Base-by-base conservation (phyloP, 35 echinoderm and acorn worm species). In the Heliocidaris erythrogramma region DNA sequence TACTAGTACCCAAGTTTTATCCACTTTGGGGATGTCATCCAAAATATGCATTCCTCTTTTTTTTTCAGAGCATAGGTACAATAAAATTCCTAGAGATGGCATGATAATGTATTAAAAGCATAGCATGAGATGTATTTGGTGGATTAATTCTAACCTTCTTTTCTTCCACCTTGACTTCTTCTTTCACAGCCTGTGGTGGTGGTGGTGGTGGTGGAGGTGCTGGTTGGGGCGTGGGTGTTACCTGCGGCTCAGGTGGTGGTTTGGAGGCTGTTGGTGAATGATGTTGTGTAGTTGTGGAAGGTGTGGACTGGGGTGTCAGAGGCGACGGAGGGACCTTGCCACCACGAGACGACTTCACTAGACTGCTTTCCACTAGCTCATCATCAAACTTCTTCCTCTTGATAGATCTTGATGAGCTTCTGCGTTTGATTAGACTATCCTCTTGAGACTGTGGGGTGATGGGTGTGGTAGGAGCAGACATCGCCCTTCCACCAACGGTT, bases 361-460 rank as follows among this genome's bases (percentile, higher is more conserved):
- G 93, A 92, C 98, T 99, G 85, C 98, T 97, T 92, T 99, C 98
- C 31, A 99, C 98, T 6, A 99, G 65, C 92, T 99, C 98, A 95
- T 99, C 98, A 85, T 99, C 98, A 97, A 99, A 99, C 84, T 99
- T 99, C 94, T 97, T 97, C 53, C 98, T 93, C 92, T 99, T 99
- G 69, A 99, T 99, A 0, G 97, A 96, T n/a, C 98, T 90, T 29
- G 98, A 99, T 29, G 98, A 99, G 49, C 97, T 97, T 32, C 98
- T 60, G 32, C 98, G 94, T 32, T 99, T 99, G 32, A 94, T 95
- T 13, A 94, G 84, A 93, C 89, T 94, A 60, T 97, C 97, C 24
- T 96, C 31, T 47, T 16, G 31, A 89, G 31, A 47, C 50, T 53
- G 91, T n/a, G 21, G 13, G 47, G 91, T 24, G 47, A 59, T n/a